Evolutionary conservation across 1,140 invertebrate genomes (phyloP).

Genomic region (Ceratitis capitata): DNA sequence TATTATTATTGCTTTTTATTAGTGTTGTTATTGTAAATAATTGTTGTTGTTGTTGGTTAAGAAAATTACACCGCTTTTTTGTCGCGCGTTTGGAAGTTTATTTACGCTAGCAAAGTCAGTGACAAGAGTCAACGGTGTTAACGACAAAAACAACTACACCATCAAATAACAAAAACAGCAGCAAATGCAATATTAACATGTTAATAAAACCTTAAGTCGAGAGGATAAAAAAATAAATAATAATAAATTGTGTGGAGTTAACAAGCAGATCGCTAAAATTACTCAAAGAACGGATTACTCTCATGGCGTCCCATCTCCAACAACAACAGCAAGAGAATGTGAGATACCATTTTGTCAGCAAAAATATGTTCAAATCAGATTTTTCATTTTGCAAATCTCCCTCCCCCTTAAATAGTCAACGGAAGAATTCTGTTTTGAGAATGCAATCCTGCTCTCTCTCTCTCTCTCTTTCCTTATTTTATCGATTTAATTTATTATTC

Average conservation of each 20-base stretch:
- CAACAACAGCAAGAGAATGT: background rate
- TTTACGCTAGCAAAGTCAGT: background rate
- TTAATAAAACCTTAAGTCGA: conserved; percentile 44
- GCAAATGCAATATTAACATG: background rate
- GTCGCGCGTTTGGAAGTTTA: background rate
- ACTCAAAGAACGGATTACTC: background rate
- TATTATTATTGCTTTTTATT: no score
- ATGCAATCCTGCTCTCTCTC: no score
- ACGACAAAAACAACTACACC: conserved; percentile 12
- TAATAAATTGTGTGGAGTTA: background rate
- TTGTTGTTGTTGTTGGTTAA: background rate
- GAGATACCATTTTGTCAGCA: background rate
- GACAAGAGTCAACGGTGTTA: background rate
- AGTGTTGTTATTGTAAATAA: no score
- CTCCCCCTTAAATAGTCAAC: no score
- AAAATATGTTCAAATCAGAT: no score
- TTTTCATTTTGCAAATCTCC: no score
- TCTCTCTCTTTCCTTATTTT: no score
- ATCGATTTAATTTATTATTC: no score
- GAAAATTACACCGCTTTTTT: conserved; percentile 15
- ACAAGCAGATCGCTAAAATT: conserved; percentile 34
- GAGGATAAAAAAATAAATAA: conserved; percentile 6
- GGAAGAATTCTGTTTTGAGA: no score
- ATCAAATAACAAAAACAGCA: background rate
- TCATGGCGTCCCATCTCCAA: background rate